These are phyloP conservation scores for Anoplophora glabripennis DNA, from an alignment of 1,140 invertebrate genomes.

Conservation along the genomic window DNA sequence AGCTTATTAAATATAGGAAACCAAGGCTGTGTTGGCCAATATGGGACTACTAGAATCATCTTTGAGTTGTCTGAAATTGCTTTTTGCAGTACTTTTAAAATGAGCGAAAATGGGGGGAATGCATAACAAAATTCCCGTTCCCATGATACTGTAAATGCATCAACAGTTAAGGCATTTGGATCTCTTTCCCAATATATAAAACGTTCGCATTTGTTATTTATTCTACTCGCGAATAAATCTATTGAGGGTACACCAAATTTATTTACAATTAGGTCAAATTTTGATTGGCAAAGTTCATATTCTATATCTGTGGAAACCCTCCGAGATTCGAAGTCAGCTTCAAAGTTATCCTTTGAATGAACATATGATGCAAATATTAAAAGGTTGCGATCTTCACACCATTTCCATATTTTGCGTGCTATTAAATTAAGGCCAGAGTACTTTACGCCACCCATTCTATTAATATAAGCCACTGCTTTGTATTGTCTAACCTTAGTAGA, in stretches of 20 bases:
- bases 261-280: conserved; percentile 36
- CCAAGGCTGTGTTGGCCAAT: conserved; percentile 33
- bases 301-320: conserved; percentile 21
- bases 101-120: conserved; percentile 40
- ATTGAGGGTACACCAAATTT: too few relatives aligned
- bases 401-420: conserved; percentile 30
- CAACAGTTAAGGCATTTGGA: conserved; percentile 22
- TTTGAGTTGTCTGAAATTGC: conserved; percentile 33
- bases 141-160: conserved; percentile 39
- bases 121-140: conserved; percentile 34
- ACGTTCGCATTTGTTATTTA: conserved; percentile 34
- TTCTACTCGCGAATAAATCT: conserved; percentile 13
- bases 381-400: conserved; percentile 37
- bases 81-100: conserved; percentile 32
- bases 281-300: conserved; percentile 22
- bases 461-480: conserved; percentile 50
- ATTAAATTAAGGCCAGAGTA: neutral
- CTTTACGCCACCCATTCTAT: conserved; percentile 30
- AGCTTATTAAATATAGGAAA: conserved; percentile 26
- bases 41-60: conserved; percentile 35
- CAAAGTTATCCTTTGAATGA: conserved; percentile 29
- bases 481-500: conserved; percentile 30
- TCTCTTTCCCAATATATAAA: conserved; percentile 35
- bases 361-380: conserved; percentile 33
- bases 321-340: conserved; percentile 35